These are phyloP conservation scores for Gasteruption jaculator DNA, from an alignment of 2,888 invertebrate genomes.

Conservation along the genomic window DNA sequence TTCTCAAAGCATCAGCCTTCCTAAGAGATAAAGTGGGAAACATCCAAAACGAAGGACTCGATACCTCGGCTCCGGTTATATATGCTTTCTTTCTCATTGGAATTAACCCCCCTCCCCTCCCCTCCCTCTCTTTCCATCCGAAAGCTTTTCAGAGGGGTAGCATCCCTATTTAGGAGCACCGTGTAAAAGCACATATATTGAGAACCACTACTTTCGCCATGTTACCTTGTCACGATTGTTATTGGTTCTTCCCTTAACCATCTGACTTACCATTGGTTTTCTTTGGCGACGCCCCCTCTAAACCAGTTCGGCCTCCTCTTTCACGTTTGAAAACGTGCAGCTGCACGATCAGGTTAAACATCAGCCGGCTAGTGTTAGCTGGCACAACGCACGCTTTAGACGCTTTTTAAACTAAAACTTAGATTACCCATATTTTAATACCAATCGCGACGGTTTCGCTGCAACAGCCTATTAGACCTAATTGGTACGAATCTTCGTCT, in stretches of 20 bases:
- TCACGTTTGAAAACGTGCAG: conserved; percentile 25
- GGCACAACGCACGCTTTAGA: conserved; percentile 42
- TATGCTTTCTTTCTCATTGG: too few species aligned
- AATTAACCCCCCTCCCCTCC: conserved; percentile 18
- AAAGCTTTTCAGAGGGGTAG: conserved; percentile 3
- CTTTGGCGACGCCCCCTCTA: conserved; percentile 33
- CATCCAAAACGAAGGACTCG: too few species aligned
- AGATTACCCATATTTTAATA: too few species aligned
- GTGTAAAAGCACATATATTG: too few species aligned
- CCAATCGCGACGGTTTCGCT: too few species aligned
- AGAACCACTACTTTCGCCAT: conserved; percentile 49
- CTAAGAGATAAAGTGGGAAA: conserved; percentile 18
- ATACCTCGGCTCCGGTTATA: too few species aligned
- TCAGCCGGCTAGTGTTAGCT: conserved; percentile 42
- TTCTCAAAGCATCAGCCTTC: conserved; percentile 3
- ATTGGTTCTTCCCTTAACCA: conserved; percentile 31
- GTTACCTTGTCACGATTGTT: conserved; percentile 29
- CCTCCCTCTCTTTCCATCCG: conserved; percentile 10
- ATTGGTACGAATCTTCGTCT: too few species aligned
- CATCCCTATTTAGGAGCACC: not conserved
- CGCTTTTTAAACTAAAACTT: too few species aligned
- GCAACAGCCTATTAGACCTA: too few species aligned
- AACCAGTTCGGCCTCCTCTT: conserved; percentile 35
- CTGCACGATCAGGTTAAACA: conserved; percentile 32
- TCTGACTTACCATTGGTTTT: conserved; percentile 29